phyloP scores from a whole-genome alignment of 1,140 invertebrate genomes.

The Pachyrhynchus sulphureomaculatus region DNA sequence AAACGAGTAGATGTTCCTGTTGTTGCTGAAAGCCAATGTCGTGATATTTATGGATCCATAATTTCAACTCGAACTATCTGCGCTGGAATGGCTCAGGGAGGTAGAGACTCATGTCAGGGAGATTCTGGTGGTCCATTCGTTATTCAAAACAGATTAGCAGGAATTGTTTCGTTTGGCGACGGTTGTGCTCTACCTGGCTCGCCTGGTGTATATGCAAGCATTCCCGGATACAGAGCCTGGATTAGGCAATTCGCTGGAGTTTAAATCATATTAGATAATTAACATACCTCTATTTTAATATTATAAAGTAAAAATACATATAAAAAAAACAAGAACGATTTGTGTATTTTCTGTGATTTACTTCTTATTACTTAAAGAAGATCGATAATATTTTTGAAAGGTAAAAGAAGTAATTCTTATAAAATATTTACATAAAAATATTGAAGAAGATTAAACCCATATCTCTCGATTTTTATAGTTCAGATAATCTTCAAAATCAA shows the following conservation, averaged over 20 bases:
- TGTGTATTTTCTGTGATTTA: too few species aligned
- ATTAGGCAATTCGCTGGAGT: conserved; percentile 12
- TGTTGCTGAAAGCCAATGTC: conserved; percentile 6
- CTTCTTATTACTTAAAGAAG: too few species aligned
- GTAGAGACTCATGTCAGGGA: conserved; percentile 63
- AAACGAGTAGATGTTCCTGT: conserved; percentile 12
- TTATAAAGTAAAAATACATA: too few species aligned
- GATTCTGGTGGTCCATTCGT: conserved; percentile 66
- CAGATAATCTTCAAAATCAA: too few species aligned
- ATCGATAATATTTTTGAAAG: too few species aligned
- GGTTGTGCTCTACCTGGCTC: conserved; percentile 28
- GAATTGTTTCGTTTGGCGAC: conserved; percentile 61
- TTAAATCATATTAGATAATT: too few species aligned
- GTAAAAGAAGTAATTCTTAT: too few species aligned
- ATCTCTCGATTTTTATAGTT: too few species aligned
- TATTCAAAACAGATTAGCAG: conserved; percentile 48
- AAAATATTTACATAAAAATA: too few species aligned
- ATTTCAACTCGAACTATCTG: conserved; percentile 50
- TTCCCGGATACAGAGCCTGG: conserved; percentile 24
- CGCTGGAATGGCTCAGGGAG: conserved; percentile 47
- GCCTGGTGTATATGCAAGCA: conserved; percentile 34
- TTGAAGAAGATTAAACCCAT: too few species aligned
- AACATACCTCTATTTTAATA: too few species aligned
- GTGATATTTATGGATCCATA: conserved; percentile 29
- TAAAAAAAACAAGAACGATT: too few species aligned